Conservation (phyloP, 2,888 invertebrate genomes). For the Glyphotaelius pellucidus region DNA sequence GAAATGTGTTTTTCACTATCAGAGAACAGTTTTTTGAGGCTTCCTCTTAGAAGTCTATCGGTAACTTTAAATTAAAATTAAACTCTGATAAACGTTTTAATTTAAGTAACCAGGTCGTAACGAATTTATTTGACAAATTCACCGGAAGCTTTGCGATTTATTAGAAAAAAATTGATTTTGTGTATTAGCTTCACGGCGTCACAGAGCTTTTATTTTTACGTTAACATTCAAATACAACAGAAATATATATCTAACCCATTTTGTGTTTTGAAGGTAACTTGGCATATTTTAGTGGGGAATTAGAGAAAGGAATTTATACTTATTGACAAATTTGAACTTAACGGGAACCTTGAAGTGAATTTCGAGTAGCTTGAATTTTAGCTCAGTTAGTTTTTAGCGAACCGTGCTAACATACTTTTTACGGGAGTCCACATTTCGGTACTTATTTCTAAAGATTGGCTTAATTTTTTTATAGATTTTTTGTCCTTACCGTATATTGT, state of each 20-base stretch:
- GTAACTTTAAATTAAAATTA: background rate
- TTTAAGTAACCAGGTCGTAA: background rate
- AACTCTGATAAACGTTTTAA: background rate
- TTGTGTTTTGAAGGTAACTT: background rate
- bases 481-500: background rate
- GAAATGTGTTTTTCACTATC: background rate
- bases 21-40: background rate
- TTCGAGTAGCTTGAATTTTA: background rate
- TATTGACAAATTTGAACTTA: background rate
- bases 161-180: background rate
- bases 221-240: background rate
- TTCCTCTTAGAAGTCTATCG: background rate
- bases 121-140: background rate
- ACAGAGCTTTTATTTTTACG: background rate
- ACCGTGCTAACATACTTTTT: background rate
- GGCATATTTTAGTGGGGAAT: background rate
- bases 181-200: background rate
- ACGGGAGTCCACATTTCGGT: background rate
- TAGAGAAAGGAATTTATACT: background rate
- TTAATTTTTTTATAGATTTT: background rate
- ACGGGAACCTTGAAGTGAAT: background rate
- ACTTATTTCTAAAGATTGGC: background rate
- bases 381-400: background rate
- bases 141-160: background rate
- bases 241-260: background rate